These are phyloP conservation scores for Allacma fusca DNA, from an alignment of 2,888 invertebrate genomes.

Conservation along the genomic window DNA sequence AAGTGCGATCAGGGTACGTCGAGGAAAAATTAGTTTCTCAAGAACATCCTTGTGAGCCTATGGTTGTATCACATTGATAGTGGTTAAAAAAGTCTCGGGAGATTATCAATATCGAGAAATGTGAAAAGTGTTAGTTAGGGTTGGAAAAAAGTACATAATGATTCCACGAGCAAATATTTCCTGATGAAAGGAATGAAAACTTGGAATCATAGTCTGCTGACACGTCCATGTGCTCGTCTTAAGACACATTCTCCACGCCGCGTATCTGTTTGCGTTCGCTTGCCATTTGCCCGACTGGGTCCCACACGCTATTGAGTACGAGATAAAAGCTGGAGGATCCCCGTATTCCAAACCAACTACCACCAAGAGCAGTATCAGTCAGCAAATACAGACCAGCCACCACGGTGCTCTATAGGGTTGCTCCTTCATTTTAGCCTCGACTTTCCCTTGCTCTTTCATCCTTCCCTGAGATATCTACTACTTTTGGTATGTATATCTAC, in stretches of 20 bases:
- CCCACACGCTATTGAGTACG: slow-evolving; percentile 1
- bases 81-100: background rate
- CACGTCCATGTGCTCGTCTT: slow-evolving; percentile 19
- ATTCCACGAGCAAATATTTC: slow-evolving; percentile 15
- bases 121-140: background rate
- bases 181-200: slow-evolving; percentile 9
- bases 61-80: background rate
- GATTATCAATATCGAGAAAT: slow-evolving; percentile 7
- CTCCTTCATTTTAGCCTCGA: background rate
- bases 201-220: slow-evolving; percentile 12
- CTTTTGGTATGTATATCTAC: slow-evolving; percentile 13
- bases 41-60: background rate
- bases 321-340: slow-evolving; percentile 8
- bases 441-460: slow-evolving; percentile 16
- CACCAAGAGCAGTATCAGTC: background rate
- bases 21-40: slow-evolving; percentile 2
- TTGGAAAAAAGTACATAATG: slow-evolving; percentile 12
- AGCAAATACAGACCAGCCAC: background rate
- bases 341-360: background rate
- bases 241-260: slow-evolving; percentile 16
- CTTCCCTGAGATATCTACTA: background rate
- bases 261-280: slow-evolving; percentile 5
- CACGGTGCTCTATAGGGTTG: background rate
- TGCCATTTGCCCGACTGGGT: slow-evolving; percentile 8
- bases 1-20: background rate